Evolutionary conservation across 2,113 vertebrate species (phyloP).

Genomic region (Dasypus novemcinctus): DNA sequence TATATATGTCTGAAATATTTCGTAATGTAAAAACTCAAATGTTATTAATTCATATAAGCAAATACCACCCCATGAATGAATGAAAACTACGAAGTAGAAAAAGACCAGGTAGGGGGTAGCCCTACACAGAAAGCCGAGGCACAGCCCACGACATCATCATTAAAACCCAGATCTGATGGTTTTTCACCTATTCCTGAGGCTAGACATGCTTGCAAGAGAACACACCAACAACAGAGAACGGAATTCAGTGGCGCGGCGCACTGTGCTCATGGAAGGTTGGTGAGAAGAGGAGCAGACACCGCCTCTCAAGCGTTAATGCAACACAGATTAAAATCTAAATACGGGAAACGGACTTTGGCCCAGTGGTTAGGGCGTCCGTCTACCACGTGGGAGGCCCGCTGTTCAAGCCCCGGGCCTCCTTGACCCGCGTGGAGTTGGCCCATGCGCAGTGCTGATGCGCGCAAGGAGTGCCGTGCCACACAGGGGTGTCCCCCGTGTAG

Average conservation of each 20-base stretch:
- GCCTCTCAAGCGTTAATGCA: accelerated
- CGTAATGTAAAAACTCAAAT: background rate
- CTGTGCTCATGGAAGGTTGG: too few relatives aligned
- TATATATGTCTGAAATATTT: background rate
- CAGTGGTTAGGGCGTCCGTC: too few relatives aligned
- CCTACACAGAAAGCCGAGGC: background rate
- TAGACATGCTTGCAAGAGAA: background rate
- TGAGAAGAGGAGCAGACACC: background rate
- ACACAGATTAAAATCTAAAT: accelerated
- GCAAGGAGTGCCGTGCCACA: too few relatives aligned
- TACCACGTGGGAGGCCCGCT: too few relatives aligned
- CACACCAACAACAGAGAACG: background rate
- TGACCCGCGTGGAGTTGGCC: too few relatives aligned
- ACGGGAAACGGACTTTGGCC: too few relatives aligned
- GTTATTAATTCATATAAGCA: background rate
- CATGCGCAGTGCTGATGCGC: too few relatives aligned
- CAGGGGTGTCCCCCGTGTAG: too few relatives aligned
- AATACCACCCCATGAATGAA: background rate
- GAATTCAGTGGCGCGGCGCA: background rate
- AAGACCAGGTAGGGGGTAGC: background rate
- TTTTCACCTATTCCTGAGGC: background rate
- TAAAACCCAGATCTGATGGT: background rate
- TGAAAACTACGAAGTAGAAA: background rate
- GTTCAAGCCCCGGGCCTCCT: too few relatives aligned
- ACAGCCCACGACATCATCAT: accelerated